Conservation (phyloP, 2,113 vertebrate species). For the Sebastes schlegelii region DNA sequence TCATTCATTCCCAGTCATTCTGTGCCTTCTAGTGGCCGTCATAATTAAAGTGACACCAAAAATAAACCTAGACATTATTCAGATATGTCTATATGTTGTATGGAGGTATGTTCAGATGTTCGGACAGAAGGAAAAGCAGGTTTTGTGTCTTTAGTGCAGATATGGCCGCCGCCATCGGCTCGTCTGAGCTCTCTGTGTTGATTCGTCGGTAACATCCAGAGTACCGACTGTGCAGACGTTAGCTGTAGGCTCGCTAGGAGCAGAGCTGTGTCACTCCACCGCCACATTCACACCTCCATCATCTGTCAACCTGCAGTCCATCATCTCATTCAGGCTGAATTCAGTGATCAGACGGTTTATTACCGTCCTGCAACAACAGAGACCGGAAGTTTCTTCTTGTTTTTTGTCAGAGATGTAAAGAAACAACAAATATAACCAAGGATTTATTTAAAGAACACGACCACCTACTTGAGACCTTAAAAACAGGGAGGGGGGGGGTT, state of each 20-base stretch:
- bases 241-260: not conserved
- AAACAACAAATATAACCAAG: no score
- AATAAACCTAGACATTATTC: not conserved
- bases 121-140: not conserved
- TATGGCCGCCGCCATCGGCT: not conserved
- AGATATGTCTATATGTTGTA: not conserved
- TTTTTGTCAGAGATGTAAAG: no score
- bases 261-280: not conserved
- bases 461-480: no score
- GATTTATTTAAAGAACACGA: no score
- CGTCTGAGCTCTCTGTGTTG: not conserved
- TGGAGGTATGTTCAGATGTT: not conserved
- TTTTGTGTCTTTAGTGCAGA: not conserved
- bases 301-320: not conserved
- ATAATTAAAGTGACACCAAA: not conserved
- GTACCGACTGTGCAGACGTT: not conserved
- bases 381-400: no score
- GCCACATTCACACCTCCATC: not conserved
- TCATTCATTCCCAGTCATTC: not conserved
- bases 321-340: no score
- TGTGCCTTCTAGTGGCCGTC: constrained; percentile 4
- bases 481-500: no score
- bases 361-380: no score
- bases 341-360: no score
- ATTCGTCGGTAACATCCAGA: not conserved